A percentile compares a stretch with the other conserved stretches of the same genome.
Conservation (phyloP, 2,888 invertebrate species). For the Nomada lathburiana region DNA sequence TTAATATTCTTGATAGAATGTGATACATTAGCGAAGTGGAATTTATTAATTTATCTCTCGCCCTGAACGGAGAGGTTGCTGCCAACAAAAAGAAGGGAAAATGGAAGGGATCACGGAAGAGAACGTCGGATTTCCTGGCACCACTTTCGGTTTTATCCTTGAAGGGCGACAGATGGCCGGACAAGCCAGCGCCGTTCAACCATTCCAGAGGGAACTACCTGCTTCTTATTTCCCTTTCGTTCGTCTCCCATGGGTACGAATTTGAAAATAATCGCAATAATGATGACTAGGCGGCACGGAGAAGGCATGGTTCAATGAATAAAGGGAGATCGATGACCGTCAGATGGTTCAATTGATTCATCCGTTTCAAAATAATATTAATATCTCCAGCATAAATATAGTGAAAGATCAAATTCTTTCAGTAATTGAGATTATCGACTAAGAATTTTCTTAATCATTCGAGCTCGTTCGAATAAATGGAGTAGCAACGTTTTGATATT, state of each 20-base stretch:
- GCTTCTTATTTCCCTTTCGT: slow-evolving; percentile 40
- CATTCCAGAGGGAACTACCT: slow-evolving; percentile 56
- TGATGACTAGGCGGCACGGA: slow-evolving; percentile 26
- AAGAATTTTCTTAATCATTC: neutral
- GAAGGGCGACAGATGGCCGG: slow-evolving; percentile 65
- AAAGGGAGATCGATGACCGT: slow-evolving; percentile 22
- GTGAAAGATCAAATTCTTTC: neutral
- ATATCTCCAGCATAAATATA: neutral
- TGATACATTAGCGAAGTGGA: neutral
- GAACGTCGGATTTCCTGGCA: slow-evolving; percentile 49
- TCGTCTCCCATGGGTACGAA: slow-evolving; percentile 47
- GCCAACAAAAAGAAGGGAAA: slow-evolving; percentile 31
- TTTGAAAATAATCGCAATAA: slow-evolving; percentile 58
- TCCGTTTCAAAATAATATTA: neutral
- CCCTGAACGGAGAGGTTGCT: slow-evolving; percentile 11
- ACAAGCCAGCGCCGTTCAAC: slow-evolving; percentile 53
- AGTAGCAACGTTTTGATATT: neutral
- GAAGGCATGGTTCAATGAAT: slow-evolving; percentile 16
- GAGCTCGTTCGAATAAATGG: neutral
- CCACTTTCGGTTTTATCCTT: slow-evolving; percentile 58
- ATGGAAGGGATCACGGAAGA: slow-evolving; percentile 36
- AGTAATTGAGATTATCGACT: no score
- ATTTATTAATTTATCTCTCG: neutral
- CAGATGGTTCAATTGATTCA: slow-evolving; percentile 12
- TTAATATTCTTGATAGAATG: neutral